Evolutionary conservation across 37 sponge, comb jelly and placozoan species (phyloP), one percentile per base, ranked within the genome.

Genomic region (Tethya wilhelma): DNA sequence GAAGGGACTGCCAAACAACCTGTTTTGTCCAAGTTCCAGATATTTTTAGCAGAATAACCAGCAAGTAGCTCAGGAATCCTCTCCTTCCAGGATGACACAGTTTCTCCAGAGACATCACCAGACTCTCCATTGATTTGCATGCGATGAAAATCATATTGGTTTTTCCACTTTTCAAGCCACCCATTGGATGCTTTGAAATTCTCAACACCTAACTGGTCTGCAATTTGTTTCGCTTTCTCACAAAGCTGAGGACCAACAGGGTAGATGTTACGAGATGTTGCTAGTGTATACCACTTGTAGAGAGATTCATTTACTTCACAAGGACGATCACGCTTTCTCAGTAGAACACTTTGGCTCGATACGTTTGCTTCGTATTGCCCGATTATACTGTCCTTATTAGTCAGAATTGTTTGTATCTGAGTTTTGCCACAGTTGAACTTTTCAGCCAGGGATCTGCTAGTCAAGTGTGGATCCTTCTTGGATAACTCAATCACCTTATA

Each of bases 121-220:
- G 80, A 86, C 71, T 88, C 79, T 44, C 84, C 84, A 68, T 56
- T 70, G 42, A 89, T 55, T 1, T 44, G 62, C 60, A 80, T 63
- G 8, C 79, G 31, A 41, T 68, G 38, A 29, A 86, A 28, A 64
- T 86, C 62, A 46, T 86, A 40, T 31, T 46, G 45, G 30, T 57
- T 79, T 60, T 87, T 87, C 87, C 87, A 87, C 25, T 57, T 41
- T 39, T 69, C 84, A 34, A 89, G 70, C 90, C 90, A 90, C 31
- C 90, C 90, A 80, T 84, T 90, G 34, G 81, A 84, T 40, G 81
- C 85, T 59, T 79, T 85, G 67, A 90, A 90, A 32, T 81, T 79
- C 64, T 38, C 79, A 23, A 78, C 20, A 71, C 71, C 53, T 33
- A 90, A 67, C 28, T 44, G 64, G 0, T 55, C 64, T 56, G 77